Evolutionary conservation across 2,888 invertebrate genomes (phyloP), one percentile per base, ranked within the genome.

Genomic region (Chaetogeoica ovagalla): DNA sequence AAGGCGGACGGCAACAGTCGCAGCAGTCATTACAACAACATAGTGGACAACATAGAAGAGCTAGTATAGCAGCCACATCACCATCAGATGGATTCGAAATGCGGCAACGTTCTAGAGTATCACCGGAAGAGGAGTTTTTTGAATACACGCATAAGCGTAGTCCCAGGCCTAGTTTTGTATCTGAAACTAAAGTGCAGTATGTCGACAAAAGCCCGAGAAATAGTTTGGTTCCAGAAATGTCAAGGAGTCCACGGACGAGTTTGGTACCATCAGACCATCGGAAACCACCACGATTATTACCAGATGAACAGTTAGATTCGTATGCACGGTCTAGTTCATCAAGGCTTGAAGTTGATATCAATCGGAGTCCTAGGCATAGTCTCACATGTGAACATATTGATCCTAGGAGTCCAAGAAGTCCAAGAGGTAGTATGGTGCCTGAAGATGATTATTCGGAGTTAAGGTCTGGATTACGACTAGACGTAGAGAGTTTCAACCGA

Each of bases 181-280:
- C 86, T 0, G 87, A 87, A 72, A 76, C 79, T 9, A 79, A 79
- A 55, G 79, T 79, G 13, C 79, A 71, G 39, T 81, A 75, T 82
- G 68, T 84, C 43, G 77, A 83, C 63, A 83, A 82, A 68, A 82
- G 82, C 48, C 85, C 83, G 77, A 87, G 89, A 72, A 90, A 90
- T 83, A 90, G 90, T 83, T 86, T 91, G 83, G 89, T 89, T 6
- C 90, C 91, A 0, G 89, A 90, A 57, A 86, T 88, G 84, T 85
- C 86, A 82, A 89, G 88, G 83, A 91, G 88, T 82, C 90, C 88
- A 52, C 88, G 88, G 83, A 86, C 88, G 85, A 91, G 91, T 84
- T 85, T 89, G 55, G 88, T 89, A 75, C 90, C 90, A 8, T 71
- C 79, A 11, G 79, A 79, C 39, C 70, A 79, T 39, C 63, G 79